Evolutionary conservation across 2,797 vertebrate genomes (phyloP), one percentile per base, ranked within the genome.

Genomic region (Naso thynnoides): DNA sequence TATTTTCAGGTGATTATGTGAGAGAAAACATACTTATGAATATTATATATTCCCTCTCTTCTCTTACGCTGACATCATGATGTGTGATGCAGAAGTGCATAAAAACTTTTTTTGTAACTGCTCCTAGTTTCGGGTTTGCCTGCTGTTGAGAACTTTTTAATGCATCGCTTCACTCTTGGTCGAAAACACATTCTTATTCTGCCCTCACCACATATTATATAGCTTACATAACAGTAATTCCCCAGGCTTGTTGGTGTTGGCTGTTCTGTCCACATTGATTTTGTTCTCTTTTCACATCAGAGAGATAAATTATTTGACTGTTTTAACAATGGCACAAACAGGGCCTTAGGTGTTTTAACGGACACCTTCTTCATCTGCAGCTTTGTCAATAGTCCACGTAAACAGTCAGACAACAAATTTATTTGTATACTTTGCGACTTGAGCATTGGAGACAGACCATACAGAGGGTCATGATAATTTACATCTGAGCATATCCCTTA

Each of bases 261-360:
- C 55, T 50, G 63, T 70, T 81, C 76, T 68, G 60, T 79, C 41
- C 45, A 24, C 59, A 91, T 85, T 88, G 87, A 92, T 92, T 89
- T 79, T 72, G 74, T 79, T 57, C 66, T 68, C 56, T 73, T 76
- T 78, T 71, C 59, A 76, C 85, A 79, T 76, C 66, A 78, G 41
- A 73, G 70, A 74, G 73, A 92, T 90, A 81, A 84, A 93, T 90
- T 73, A 90, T 92, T 85, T 92, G 83, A 91, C 87, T 81, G 64
- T 67, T 76, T 88, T 60, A 70, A 66, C 77, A 67, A 63, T 65
- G 78, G 84, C 79, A 75, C 61, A 76, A 63, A 64, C 61, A 48
- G 62, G 21, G 50, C 78, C 80, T 5, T 31, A 70, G 64, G 63
- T 66, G 60, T 84, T 86, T 86, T 84, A 89, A 92, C 79, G 62